phyloP scores from a whole-genome alignment of 53 echinoderm and acorn worm genomes.

The Crossaster papposus region DNA sequence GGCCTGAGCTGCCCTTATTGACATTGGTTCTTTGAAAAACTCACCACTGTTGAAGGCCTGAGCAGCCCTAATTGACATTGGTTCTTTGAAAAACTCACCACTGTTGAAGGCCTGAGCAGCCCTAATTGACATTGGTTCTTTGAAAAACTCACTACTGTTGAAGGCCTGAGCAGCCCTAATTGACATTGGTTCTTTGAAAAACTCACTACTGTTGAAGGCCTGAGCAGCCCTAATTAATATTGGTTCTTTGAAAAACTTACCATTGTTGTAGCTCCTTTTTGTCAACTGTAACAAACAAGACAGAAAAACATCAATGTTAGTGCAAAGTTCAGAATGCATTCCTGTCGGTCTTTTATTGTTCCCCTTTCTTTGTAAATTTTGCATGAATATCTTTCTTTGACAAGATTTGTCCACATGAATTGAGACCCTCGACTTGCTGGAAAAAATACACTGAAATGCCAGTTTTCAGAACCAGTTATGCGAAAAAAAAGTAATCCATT shows the following conservation, averaged over 20 bases:
- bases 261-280: slow-evolving; percentile 94
- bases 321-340: not conserved
- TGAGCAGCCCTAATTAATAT: too few species aligned
- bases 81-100: too few species aligned
- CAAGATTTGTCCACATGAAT: not conserved
- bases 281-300: slow-evolving; percentile 75
- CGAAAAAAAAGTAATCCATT: not conserved
- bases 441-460: not conserved
- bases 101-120: too few species aligned
- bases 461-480: not conserved
- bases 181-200: too few species aligned
- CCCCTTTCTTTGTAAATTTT: not conserved
- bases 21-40: too few species aligned
- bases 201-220: too few species aligned
- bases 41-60: too few species aligned
- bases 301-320: slow-evolving; percentile 22
- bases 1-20: too few species aligned
- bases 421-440: not conserved
- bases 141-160: too few species aligned
- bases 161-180: too few species aligned
- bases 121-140: too few species aligned
- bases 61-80: too few species aligned
- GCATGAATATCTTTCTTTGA: not conserved
- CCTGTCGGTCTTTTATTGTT: not conserved
- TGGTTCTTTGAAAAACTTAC: slow-evolving; percentile 61